phyloP scores from a whole-genome alignment of 2,888 invertebrate genomes.

The Artemia sinica region DNA sequence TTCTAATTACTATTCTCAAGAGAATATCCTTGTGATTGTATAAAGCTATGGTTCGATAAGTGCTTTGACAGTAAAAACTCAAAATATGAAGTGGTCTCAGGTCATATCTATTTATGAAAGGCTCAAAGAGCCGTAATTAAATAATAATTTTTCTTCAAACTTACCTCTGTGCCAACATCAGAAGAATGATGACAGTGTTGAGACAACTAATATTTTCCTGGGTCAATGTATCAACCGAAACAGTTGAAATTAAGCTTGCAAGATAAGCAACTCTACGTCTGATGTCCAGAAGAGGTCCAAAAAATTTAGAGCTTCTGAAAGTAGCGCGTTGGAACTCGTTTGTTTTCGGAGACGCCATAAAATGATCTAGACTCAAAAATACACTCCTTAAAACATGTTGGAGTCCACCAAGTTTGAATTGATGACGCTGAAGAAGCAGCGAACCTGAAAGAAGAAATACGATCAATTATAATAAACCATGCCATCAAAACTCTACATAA shows the following conservation, averaged over 20 bases:
- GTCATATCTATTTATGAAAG: no score
- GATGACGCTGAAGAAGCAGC: slow-evolving; percentile 22
- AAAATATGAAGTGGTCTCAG: no score
- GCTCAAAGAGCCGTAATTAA: no score
- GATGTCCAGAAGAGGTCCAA: slow-evolving; percentile 20
- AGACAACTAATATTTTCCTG: slow-evolving; percentile 26
- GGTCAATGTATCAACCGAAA: slow-evolving; percentile 24
- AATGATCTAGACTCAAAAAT: slow-evolving; percentile 21
- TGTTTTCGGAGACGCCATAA: slow-evolving; percentile 16
- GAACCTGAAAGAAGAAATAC: slow-evolving; percentile 11
- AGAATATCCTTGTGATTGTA: no score
- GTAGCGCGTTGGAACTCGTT: not conserved
- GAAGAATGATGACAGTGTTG: slow-evolving; percentile 25
- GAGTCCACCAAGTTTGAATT: slow-evolving; percentile 33
- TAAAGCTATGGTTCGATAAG: no score
- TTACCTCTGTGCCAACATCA: slow-evolving; percentile 25
- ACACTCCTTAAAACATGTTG: slow-evolving; percentile 33
- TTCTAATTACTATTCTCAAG: no score
- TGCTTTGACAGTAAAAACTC: no score
- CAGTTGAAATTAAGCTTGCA: slow-evolving; percentile 24
- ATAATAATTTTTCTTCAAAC: not conserved
- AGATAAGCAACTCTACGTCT: slow-evolving; percentile 24
- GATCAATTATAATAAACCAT: no score
- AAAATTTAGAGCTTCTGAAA: slow-evolving; percentile 19
- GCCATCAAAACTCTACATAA: no score